A percentile compares a stretch with the other conserved stretches of the same genome.
These are phyloP conservation scores for Batillaria attramentaria DNA, from an alignment of 1,140 invertebrate genomes.

Conservation along the genomic window DNA sequence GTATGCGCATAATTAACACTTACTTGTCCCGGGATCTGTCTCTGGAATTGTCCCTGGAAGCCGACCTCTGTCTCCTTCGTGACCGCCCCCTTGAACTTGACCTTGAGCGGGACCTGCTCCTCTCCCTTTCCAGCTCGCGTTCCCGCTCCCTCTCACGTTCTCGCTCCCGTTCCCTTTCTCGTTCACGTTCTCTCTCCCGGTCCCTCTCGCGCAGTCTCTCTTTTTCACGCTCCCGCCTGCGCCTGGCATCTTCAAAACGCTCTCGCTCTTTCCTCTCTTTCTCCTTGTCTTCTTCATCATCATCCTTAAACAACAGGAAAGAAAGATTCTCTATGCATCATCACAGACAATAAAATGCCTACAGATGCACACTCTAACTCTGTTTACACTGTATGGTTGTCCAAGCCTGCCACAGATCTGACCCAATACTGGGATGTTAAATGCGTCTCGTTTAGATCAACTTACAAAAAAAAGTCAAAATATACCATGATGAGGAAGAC, in stretches of 20 bases:
- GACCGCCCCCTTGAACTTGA: conserved; percentile 59
- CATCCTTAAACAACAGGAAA: conserved; percentile 27
- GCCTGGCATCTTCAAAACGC: conserved; percentile 52
- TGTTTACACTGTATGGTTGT: no score
- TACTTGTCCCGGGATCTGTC: conserved; percentile 81
- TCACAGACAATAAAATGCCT: no score
- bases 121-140: conserved; percentile 30
- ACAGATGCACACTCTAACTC: no score
- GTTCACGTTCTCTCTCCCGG: conserved; percentile 47
- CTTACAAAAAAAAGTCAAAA: no score
- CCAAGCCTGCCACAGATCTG: no score
- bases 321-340: no score
- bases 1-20: conserved; percentile 22
- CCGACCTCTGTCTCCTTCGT: conserved; percentile 50
- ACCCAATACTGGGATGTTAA: no score
- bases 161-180: conserved; percentile 53
- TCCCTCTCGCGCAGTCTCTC: conserved; percentile 60
- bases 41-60: conserved; percentile 59
- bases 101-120: conserved; percentile 55
- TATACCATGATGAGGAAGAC: no score
- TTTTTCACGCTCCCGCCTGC: conserved; percentile 64
- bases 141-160: conserved; percentile 32
- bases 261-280: conserved; percentile 52
- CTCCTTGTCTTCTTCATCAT: conserved; percentile 54
- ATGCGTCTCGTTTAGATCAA: no score